phyloP scores from a whole-genome alignment of 2,113 vertebrate genomes.

The Misgurnus mizolepis region DNA sequence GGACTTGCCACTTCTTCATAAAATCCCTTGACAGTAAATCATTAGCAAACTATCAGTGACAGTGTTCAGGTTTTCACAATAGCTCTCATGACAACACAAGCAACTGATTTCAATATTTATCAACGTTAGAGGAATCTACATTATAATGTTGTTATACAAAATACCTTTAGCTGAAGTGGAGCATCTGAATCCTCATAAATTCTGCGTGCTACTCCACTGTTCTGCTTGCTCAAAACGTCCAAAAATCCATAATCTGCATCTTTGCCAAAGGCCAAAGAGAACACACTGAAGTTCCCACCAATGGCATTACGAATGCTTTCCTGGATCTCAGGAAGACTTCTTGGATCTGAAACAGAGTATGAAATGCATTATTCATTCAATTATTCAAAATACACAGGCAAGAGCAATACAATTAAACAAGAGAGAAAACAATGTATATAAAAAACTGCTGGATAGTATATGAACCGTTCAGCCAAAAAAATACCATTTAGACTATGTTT shows the following conservation, averaged over 20 bases:
- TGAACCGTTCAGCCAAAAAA: too few species aligned
- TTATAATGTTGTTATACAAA: too few species aligned
- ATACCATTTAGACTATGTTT: too few species aligned
- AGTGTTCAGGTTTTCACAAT: background rate
- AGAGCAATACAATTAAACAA: too few species aligned
- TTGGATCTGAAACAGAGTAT: constrained; percentile 67
- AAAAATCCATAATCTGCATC: constrained; percentile 84
- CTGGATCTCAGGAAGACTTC: constrained; percentile 66
- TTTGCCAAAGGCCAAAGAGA: constrained; percentile 89
- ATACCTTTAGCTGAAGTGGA: constrained; percentile 86
- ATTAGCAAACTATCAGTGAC: background rate
- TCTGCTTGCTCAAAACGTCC: constrained; percentile 85
- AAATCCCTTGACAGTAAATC: constrained; percentile 77
- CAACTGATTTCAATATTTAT: background rate
- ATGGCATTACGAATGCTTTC: constrained; percentile 72
- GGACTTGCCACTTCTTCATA: constrained; percentile 87
- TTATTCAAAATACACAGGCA: too few species aligned
- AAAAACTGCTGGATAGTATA: too few species aligned
- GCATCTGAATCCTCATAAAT: constrained; percentile 89
- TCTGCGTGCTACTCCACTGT: constrained; percentile 85
- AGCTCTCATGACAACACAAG: background rate
- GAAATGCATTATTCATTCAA: too few species aligned
- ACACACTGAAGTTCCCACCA: constrained; percentile 76
- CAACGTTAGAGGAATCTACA: background rate
- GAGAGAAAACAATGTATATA: too few species aligned